phyloP scores from a whole-genome alignment of 2,888 invertebrate species.

The Dugesia japonica region DNA sequence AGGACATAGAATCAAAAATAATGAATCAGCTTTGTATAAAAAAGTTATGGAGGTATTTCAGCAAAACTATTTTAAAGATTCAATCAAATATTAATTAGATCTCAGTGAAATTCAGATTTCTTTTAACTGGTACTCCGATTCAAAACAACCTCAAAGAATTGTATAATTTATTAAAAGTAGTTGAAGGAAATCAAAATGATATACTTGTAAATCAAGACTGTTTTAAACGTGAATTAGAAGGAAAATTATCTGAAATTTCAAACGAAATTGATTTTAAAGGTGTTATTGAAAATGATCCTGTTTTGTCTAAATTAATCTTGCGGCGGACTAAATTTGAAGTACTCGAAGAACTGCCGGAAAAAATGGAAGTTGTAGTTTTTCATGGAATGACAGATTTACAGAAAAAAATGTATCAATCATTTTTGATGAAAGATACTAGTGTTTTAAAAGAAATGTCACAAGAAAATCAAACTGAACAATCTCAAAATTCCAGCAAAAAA shows the following conservation, averaged over 20 bases:
- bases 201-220: not conserved
- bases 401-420: slow-evolving; percentile 47
- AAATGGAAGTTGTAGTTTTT: slow-evolving; percentile 45
- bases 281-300: slow-evolving; percentile 33
- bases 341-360: slow-evolving; percentile 43
- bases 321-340: slow-evolving; percentile 46
- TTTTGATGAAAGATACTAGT: slow-evolving; percentile 46
- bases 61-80: no score
- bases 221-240: slow-evolving; percentile 13
- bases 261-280: not conserved
- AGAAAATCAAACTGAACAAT: not conserved
- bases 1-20: not conserved
- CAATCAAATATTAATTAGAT: not conserved
- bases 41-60: not conserved
- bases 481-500: not conserved
- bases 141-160: slow-evolving; percentile 49
- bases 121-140: slow-evolving; percentile 49
- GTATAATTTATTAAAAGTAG: slow-evolving; percentile 37
- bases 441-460: slow-evolving; percentile 23
- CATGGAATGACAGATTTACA: slow-evolving; percentile 47
- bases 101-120: slow-evolving; percentile 38
- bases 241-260: not conserved
- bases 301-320: slow-evolving; percentile 43
- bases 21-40: not conserved
- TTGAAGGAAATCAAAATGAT: not conserved